Evolutionary conservation across 2,888 invertebrate species (phyloP).

Genomic region (Perdita meconis): DNA sequence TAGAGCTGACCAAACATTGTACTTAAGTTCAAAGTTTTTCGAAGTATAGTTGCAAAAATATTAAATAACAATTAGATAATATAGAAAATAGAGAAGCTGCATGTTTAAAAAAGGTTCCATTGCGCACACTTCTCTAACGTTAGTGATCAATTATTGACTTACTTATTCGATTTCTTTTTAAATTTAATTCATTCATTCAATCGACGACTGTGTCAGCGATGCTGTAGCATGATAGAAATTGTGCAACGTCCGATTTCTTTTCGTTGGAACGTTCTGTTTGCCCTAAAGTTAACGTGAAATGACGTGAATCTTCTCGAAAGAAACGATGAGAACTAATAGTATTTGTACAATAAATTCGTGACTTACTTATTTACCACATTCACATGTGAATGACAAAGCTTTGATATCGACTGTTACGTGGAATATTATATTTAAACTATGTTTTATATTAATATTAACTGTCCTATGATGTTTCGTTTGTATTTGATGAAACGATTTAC

Average conservation of each 20-base stretch:
- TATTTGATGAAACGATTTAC: slow-evolving; percentile 31
- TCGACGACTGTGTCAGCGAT: background rate
- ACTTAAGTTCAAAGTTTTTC: slow-evolving; percentile 2
- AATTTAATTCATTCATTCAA: slow-evolving; percentile 34
- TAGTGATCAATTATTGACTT: slow-evolving; percentile 44
- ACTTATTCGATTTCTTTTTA: slow-evolving; percentile 26
- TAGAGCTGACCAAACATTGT: slow-evolving; percentile 7
- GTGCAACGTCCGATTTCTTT: background rate
- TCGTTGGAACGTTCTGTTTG: background rate
- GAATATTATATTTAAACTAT: slow-evolving; percentile 46
- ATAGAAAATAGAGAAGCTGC: slow-evolving; percentile 23
- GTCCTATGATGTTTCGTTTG: slow-evolving; percentile 42
- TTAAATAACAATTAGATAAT: slow-evolving; percentile 25
- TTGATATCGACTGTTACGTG: slow-evolving; percentile 38
- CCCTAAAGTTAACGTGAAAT: slow-evolving; percentile 14
- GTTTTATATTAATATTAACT: slow-evolving; percentile 43
- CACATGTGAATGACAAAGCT: slow-evolving; percentile 33
- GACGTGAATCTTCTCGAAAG: slow-evolving; percentile 14
- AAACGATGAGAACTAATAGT: slow-evolving; percentile 10
- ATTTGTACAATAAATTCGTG: slow-evolving; percentile 29
- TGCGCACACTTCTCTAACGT: slow-evolving; percentile 21
- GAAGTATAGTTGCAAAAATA: slow-evolving; percentile 18
- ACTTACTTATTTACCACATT: slow-evolving; percentile 11
- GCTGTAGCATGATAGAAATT: slow-evolving; percentile 10
- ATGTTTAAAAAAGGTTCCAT: slow-evolving; percentile 17